Evolutionary conservation across 2,113 vertebrate species (phyloP), one percentile per base, ranked within the genome.

Genomic region (Sphaerodactylus townsendi): DNA sequence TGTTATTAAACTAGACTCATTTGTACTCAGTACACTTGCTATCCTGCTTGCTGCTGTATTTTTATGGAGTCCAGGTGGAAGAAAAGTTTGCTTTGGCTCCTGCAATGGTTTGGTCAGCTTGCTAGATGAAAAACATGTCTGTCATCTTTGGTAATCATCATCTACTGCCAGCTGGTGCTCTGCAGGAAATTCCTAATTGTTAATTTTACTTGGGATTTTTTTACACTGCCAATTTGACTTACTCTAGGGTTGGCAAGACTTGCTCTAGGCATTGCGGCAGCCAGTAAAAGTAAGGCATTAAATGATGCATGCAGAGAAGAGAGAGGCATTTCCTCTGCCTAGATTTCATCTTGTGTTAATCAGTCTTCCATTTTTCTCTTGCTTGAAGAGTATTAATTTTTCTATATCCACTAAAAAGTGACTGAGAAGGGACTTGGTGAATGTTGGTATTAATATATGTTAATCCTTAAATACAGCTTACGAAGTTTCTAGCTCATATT

Each of bases 381-480:
- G 17, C 44, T 46, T 21, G 65, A 79, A 86, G 80, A 79, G 73
- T 79, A 48, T 74, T 59, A n/a, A 62, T 56, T 81, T 76, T 72
- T 89, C 23, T 28, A 17, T 84, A 62, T 23, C 2, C 78, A 79
- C 82, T 65, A 87, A 89, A 82, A 92, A 83, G 28, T 30, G 81
- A 44, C 5, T 77, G 28, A 21, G 35, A 59, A 56, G 35, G 74
- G 48, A 89, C 53, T 87, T 89, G 70, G 65, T 76, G 77, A 87
- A 85, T 1, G 46, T 21, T 30, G 62, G 48, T 83, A 65, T 62
- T 86, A 70, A 83, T 87, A 81, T 87, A 87, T 89, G 84, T 35
- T 8, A 86, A 69, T 70, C 81, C 44, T 68, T 90, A 86, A 91
- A 91, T 82, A 82, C 0, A 78, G 87, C 70, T 77, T 92, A 82